A percentile compares a stretch with the other conserved stretches of the same genome.
These are phyloP conservation scores for Isoperla grammatica DNA, from an alignment of 2,888 invertebrate species.

Conservation along the genomic window DNA sequence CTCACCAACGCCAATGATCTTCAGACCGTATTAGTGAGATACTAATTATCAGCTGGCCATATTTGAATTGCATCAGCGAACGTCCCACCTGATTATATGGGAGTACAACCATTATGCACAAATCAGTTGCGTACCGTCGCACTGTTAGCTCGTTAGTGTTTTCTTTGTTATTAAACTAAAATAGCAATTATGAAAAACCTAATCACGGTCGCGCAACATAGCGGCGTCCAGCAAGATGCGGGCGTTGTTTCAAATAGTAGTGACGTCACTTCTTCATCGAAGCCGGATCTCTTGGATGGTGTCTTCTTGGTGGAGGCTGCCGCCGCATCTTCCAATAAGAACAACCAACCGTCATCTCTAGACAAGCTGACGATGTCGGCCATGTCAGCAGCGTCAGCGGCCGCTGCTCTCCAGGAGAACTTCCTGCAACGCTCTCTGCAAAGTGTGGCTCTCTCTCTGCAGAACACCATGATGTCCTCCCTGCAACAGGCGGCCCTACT, in stretches of 20 bases:
- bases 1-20: too few species aligned
- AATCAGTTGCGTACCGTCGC: background rate
- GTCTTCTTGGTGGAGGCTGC: conserved; percentile 11
- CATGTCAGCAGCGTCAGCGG: conserved; percentile 13
- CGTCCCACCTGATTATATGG: conserved; percentile 4
- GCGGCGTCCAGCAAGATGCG: background rate
- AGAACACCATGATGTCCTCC: conserved; percentile 79
- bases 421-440: conserved; percentile 55
- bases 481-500: conserved; percentile 76
- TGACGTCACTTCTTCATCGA: conserved; percentile 14
- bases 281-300: conserved; percentile 15
- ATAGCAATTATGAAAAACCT: conserved; percentile 11
- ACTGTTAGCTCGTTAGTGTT: background rate
- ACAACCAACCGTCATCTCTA: conserved; percentile 11
- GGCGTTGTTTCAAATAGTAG: conserved; percentile 5
- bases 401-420: conserved; percentile 59
- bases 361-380: conserved; percentile 14
- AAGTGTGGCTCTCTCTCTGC: conserved; percentile 72
- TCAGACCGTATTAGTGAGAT: too few species aligned
- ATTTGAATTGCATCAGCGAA: background rate
- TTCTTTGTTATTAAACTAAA: conserved; percentile 1
- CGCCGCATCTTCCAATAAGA: conserved; percentile 3
- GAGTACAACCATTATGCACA: conserved; percentile 6
- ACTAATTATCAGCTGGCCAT: conserved; percentile 7
- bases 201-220: background rate